Percentiles rank a stretch among this genome's conserved stretches.
phyloP scores from a whole-genome alignment of 2,113 vertebrate species.

The Rhabdornis inornatus region DNA sequence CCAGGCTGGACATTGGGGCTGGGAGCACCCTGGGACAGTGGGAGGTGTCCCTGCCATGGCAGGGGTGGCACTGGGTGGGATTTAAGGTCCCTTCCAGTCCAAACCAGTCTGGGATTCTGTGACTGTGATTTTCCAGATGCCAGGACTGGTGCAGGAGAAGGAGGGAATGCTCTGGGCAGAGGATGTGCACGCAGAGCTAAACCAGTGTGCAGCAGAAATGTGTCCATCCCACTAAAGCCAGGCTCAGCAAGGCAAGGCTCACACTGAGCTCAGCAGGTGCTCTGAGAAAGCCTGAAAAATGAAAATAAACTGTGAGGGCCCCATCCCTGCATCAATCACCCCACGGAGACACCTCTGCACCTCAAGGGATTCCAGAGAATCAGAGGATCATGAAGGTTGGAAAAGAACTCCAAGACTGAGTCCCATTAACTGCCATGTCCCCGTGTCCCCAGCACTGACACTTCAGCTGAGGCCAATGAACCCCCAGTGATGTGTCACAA shows the following conservation, averaged over 20 bases:
- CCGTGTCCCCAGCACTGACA: neutral
- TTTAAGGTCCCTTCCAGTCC: neutral
- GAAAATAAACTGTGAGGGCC: neutral
- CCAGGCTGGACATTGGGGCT: neutral
- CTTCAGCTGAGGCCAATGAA: neutral
- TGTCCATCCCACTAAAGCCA: neutral
- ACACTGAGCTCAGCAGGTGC: accelerated
- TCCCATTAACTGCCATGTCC: neutral
- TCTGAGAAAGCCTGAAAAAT: neutral
- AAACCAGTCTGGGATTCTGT: neutral
- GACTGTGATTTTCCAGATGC: neutral
- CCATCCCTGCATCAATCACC: neutral
- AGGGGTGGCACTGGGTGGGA: too few relatives aligned
- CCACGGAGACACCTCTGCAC: neutral
- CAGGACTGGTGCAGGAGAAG: neutral
- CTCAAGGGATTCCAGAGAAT: neutral
- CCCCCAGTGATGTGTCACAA: accelerated
- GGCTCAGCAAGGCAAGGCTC: accelerated
- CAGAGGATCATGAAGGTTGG: neutral
- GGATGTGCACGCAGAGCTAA: neutral
- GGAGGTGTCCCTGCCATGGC: neutral
- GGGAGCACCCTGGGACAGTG: neutral
- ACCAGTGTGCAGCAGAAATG: neutral
- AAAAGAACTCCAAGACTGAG: neutral
- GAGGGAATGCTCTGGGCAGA: neutral